Evolutionary conservation across 1,140 invertebrate genomes (phyloP).

Genomic region (Atta colombica): DNA sequence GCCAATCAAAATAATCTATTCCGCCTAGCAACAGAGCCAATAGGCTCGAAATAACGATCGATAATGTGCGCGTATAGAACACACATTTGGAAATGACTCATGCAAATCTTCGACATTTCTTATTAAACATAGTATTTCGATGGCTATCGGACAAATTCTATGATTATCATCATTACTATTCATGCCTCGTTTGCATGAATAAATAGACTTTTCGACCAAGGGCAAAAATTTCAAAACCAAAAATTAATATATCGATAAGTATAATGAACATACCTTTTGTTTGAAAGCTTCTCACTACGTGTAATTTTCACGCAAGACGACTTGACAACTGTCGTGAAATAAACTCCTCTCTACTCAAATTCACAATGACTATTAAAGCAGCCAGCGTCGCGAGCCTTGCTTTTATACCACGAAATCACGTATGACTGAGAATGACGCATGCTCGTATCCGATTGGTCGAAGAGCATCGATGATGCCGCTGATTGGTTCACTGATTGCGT

Average conservation of each 20-base stretch:
- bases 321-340: not conserved
- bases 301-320: not conserved
- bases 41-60: slow-evolving; percentile 16
- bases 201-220: not conserved
- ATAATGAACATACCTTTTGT: slow-evolving; percentile 11
- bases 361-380: not conserved
- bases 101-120: not conserved
- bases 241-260: not conserved
- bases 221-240: not conserved
- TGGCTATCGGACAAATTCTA: not conserved
- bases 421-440: not conserved
- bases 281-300: not conserved
- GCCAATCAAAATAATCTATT: not conserved
- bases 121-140: not conserved
- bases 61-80: not conserved
- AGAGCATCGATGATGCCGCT: not conserved
- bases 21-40: slow-evolving; percentile 36
- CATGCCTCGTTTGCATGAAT: not conserved
- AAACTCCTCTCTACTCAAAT: not conserved
- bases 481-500: not conserved
- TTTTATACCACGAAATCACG: slow-evolving; percentile 9
- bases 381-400: not conserved
- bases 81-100: not conserved
- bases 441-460: not conserved
- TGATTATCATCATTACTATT: not conserved